A percentile compares a stretch with the other conserved stretches of the same genome.
Conservation (phyloP, 2,797 vertebrate genomes). For the Hephaestus fuliginosus region DNA sequence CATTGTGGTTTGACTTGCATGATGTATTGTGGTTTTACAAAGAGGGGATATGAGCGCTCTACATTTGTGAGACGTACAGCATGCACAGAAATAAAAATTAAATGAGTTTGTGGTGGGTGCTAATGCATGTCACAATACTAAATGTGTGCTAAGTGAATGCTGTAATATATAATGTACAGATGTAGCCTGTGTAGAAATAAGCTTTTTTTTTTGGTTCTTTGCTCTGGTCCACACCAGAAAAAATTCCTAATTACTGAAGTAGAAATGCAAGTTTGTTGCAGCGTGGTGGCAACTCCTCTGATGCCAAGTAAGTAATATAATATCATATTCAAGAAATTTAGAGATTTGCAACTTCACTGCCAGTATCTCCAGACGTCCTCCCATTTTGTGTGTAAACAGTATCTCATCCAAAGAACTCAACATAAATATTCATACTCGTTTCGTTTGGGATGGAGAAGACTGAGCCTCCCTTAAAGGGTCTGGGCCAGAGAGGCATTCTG, state of each 20-base stretch:
- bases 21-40: slow-evolving; percentile 16
- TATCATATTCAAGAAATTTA: slow-evolving; percentile 15
- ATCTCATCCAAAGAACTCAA: slow-evolving; percentile 28
- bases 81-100: background rate
- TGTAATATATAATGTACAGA: background rate
- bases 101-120: background rate
- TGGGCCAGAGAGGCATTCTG: slow-evolving; percentile 46
- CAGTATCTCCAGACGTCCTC: slow-evolving; percentile 19
- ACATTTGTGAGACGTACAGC: background rate
- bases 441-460: background rate
- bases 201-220: background rate
- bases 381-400: slow-evolving; percentile 45
- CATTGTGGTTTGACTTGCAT: background rate
- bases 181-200: background rate
- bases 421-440: slow-evolving; percentile 72
- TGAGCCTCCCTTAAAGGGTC: slow-evolving; percentile 44
- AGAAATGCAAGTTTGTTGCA: background rate
- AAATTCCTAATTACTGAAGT: background rate
- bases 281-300: background rate
- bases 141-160: background rate
- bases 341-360: background rate
- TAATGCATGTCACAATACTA: background rate
- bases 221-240: background rate
- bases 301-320: slow-evolving; percentile 13
- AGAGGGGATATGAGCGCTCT: background rate